phyloP scores from a whole-genome alignment of 1,140 invertebrate genomes.

The Tetragnatha versicolor region DNA sequence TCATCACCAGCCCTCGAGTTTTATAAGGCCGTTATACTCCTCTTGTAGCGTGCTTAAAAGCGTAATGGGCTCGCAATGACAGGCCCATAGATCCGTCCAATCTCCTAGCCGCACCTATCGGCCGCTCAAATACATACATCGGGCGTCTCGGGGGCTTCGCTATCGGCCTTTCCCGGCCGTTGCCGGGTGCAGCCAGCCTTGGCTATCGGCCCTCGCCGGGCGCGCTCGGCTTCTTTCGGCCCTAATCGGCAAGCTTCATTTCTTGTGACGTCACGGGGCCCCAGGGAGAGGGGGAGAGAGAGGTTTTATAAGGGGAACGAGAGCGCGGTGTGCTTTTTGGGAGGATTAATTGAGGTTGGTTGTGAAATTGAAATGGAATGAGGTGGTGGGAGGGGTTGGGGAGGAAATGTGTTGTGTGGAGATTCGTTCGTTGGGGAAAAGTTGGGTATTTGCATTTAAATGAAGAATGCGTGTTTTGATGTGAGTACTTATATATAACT shows the following conservation, averaged over 20 bases:
- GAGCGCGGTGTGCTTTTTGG: neutral
- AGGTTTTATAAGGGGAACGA: neutral
- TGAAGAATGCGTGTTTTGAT: neutral
- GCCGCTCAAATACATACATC: conserved; percentile 12
- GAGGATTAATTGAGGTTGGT: neutral
- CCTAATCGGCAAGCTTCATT: conserved; percentile 37
- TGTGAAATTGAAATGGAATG: neutral
- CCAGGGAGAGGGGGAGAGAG: neutral
- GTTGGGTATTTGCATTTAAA: neutral
- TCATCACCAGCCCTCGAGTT: conserved; percentile 40
- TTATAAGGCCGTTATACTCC: conserved; percentile 43
- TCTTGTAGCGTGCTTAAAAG: conserved; percentile 3
- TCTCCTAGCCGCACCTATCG: conserved; percentile 33
- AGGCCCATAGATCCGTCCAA: conserved; percentile 41
- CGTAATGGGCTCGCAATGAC: conserved; percentile 43
- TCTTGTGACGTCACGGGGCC: conserved; percentile 42
- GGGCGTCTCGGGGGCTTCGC: conserved; percentile 15
- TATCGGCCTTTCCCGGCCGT: conserved; percentile 52
- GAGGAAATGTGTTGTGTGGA: neutral
- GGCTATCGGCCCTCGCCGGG: conserved; percentile 45
- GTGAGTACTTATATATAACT: no score
- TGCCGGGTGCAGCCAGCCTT: conserved; percentile 47
- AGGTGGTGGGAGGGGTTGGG: neutral
- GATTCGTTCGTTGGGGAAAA: neutral
- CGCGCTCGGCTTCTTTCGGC: conserved; percentile 10